Base-by-base conservation (phyloP, 2,888 invertebrate species). In the Eilema caniola region DNA sequence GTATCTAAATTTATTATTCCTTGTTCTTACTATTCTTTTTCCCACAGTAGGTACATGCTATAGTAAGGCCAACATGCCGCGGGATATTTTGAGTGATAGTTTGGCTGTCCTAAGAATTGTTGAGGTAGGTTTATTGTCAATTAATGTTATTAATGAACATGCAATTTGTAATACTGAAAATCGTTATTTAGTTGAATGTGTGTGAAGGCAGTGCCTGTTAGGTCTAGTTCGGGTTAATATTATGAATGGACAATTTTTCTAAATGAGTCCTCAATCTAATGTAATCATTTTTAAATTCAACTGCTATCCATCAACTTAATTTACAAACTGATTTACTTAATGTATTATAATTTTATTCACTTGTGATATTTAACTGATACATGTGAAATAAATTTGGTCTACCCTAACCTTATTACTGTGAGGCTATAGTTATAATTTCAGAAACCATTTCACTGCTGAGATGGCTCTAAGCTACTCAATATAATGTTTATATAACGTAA, bases 21-120 rank as follows among this genome's bases (percentile, higher is more conserved):
- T 69, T 71, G 37, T 74, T 53, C 76, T 67, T 10, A 67, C 20
- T 61, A 24, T 66, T 71, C 2, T 33, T 67, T 74, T 75, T 80
- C 66, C 74, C 62, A 47, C 77, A 80, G 81, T 77, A 79, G 81
- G 73, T 82, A 75, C 71, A 75, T 80, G 80, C 81, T 73, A 76
- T 74, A 75, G 70, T 74, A 66, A 77, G 74, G 74, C 64, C 79
- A 86, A 67, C 79, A 97, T 97, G 96, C 97, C 97, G 80, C 95
- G 96, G 85, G 97, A 97, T 93, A 96, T 97, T 85, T 96, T 97
- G 81, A 96, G 96, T 87, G 97, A 97, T 86, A 97, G 96, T 89
- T 93, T 97, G 84, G 95, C 96, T 80, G 95, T 96, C 78, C 92
- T 97, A 78, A 95, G 96, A 85, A 95, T 96, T 86, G 93, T 96